A percentile compares a stretch with the other conserved stretches of the same genome.
phyloP scores from a whole-genome alignment of 1,140 invertebrate genomes.

The Leptopilina clavipes region DNA sequence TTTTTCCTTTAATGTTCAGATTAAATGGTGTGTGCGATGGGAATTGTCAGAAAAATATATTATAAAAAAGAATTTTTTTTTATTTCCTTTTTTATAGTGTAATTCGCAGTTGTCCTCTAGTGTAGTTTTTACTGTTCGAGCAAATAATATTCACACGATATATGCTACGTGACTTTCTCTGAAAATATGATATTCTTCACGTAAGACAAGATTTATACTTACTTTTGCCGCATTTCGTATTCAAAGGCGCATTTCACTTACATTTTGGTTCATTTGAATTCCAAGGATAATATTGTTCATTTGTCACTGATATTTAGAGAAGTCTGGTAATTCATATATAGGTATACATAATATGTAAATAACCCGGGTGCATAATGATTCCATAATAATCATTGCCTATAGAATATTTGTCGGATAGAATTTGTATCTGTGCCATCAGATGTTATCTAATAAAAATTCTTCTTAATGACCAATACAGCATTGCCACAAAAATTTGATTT shows the following conservation, averaged over 20 bases:
- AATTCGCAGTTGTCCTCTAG: no score
- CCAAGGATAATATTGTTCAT: background rate
- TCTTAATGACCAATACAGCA: no score
- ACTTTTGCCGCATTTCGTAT: constrained; percentile 4
- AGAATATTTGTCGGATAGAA: no score
- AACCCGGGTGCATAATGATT: no score
- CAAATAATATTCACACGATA: background rate
- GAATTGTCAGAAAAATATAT: background rate
- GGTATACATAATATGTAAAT: background rate
- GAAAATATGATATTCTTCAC: constrained; percentile 26
- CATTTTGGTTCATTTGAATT: constrained; percentile 9
- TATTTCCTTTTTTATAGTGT: no score
- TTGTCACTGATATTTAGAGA: background rate
- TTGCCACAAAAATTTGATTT: no score
- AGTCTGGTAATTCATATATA: background rate
- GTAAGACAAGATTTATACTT: background rate
- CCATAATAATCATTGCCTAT: background rate
- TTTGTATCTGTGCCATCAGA: no score
- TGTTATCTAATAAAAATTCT: no score
- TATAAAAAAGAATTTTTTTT: no score
- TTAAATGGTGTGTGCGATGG: background rate
- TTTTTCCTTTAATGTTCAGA: background rate
- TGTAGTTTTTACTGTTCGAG: no score
- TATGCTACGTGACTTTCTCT: constrained; percentile 19
- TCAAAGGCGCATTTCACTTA: constrained; percentile 8